Evolutionary conservation across 2,888 invertebrate genomes (phyloP), one percentile per base, ranked within the genome.

Genomic region (Drosophila aldrichi): DNA sequence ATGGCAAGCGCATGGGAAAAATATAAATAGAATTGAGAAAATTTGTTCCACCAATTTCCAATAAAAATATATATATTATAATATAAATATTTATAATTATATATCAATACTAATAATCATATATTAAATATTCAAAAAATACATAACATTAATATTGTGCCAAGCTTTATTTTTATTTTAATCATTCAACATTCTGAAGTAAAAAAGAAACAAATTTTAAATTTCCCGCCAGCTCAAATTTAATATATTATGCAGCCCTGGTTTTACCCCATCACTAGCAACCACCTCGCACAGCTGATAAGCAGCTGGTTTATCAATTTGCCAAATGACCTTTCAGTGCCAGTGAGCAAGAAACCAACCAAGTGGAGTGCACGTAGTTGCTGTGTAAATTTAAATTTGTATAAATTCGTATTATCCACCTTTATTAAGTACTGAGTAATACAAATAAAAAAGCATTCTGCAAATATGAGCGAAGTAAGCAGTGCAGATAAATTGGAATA

Each of bases 401-500:
- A 43, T 59, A 32, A 29, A 59, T 55, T 48, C 43, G 18, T 56
- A 38, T 29, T 20, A 29, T 44, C 29, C 51, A 55, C 48, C 58
- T 44, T 29, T 66, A 58, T 32, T 56, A 2, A 59, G 16, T 6
- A 22, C 14, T 7, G 32, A 32, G 32, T 29, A 18, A 40, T 43
- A 52, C 43, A 10, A 9, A 34, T 1, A 44, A 12, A 18, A 71
- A 52, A 43, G 3, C 16, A 3, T 12, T 54, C 36, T 43, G 7
- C 5, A 29, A 69, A 65, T 7, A 89, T 83, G 83, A 61, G 60
- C 25, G 56, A 75, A 68, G 43, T 77, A 58, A 89, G 59, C 55
- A 59, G 62, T 48, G 65, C 65, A 29, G 77, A 89, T 44, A 82
- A 95, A 93, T 81, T 96, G 41, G 92, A 94, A 70, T 92, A 95